Evolutionary conservation across 1,140 invertebrate species (phyloP), one percentile per base, ranked within the genome.

Genomic region (Bombus fervidus): DNA sequence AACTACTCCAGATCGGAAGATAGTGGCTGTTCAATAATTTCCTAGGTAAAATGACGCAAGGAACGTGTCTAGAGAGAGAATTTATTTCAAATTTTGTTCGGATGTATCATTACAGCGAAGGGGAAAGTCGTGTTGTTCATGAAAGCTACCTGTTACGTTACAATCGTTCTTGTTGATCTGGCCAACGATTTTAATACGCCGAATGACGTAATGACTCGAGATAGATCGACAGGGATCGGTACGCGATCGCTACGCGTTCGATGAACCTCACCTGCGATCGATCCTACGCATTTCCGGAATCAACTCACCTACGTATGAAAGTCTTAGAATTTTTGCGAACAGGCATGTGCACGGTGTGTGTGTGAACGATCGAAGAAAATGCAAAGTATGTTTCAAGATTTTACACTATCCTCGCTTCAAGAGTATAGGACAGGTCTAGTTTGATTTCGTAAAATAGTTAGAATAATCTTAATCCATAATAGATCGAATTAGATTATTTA

Each of bases 241-340:
- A 53, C 47, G 18, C 47, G 47, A 75, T 83, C 74, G 72, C 31
- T 28, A 37, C 13, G 37, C 43, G 71, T 83, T 83, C 62, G 82
- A 77, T 34, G n/a, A 39, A 79, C 53, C 18, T 43, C 53, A 79
- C 47, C 66, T 57, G 43, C 41, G 12, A 53, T 28, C n/a, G 75
- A 80, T 47, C 83, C 83, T 80, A 85, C 83, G 76, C 83, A 47
- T 84, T 79, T 84, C 75, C 82, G 66, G 31, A 71, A 84, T n/a
- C 47, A 53, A 79, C 25, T 72, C 68, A 80, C 83, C 83, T 53
- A 85, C 83, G 83, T 39, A 47, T 18, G 64, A 71, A 64, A 72
- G 68, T 80, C 34, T 59, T 37, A 25, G 25, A 25, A 64, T 37
- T 69, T 47, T 72, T 62, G 9, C 66, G 5, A 59, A 22, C 53